A percentile compares a stretch with the other conserved stretches of the same genome.
Evolutionary conservation across 2,113 vertebrate genomes (phyloP).

Genomic region (Tyrannus savana): DNA sequence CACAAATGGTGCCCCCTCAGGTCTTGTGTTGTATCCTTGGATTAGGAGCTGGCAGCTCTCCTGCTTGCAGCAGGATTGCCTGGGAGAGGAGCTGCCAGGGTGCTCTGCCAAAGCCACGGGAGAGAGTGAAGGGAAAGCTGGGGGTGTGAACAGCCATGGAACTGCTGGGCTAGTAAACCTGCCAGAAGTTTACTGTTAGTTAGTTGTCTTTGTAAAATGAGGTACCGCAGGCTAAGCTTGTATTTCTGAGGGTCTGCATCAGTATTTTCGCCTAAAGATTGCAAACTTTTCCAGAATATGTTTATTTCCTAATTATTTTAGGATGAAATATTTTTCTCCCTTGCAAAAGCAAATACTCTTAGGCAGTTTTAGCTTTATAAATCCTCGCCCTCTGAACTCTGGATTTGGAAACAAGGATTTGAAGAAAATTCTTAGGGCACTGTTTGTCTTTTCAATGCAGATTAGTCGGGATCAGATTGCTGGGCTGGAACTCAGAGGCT

Average conservation of each 20-base stretch:
- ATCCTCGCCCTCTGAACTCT: background rate
- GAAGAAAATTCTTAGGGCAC: background rate
- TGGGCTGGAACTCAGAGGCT: background rate
- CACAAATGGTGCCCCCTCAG: background rate
- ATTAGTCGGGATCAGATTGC: background rate
- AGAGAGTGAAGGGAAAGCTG: background rate
- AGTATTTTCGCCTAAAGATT: background rate
- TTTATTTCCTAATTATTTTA: background rate
- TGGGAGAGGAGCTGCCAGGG: background rate
- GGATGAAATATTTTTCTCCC: background rate
- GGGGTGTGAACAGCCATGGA: accelerated
- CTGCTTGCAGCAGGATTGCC: background rate
- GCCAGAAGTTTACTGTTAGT: background rate
- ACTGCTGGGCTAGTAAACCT: background rate
- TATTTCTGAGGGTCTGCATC: background rate
- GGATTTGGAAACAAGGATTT: background rate
- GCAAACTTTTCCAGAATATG: background rate
- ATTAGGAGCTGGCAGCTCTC: background rate
- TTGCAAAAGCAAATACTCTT: background rate
- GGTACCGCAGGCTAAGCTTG: background rate
- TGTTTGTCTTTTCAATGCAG: background rate
- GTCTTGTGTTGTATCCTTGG: background rate
- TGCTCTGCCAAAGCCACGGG: background rate
- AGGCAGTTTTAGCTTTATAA: background rate
- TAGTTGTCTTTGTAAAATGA: background rate